Base-by-base conservation (phyloP, 2,888 invertebrate genomes). In the Cynaeus angustus region DNA sequence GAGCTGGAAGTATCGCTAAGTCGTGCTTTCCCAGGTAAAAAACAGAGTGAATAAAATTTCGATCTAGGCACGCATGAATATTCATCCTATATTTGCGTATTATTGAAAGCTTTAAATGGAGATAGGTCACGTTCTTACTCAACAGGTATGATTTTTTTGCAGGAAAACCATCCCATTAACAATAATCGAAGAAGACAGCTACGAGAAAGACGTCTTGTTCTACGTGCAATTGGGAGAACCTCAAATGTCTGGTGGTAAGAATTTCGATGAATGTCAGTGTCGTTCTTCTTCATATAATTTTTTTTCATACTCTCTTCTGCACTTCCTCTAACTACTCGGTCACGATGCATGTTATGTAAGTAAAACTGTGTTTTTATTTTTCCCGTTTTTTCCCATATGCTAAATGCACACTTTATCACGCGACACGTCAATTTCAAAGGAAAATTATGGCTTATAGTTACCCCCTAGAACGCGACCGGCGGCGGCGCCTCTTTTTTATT, bases 161-260 rank as follows among this genome's bases (percentile, higher is more conserved):
- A 99, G 98, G 84, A 94, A 96, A 88, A 88, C 87, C 81, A 94
- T 99, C 82, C 89, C 91, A 55, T 87, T 99, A 74, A 92, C 92
- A 79, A 96, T 99, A 73, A 90, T 95, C 75, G 98, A 99, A 87
- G 97, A 98, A 83, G 98, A 99, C 86, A 97, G 97, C 82, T 99
- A 99, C 85, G 98, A 99, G 86, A 97, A 99, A 85, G 95, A 97
- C 82, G 96, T 97, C 30, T 89, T 94, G 14, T 97, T 99, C 86
- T 96, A 93, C 86, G 93, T 99, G 9, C 94, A 97, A 83, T 87
- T 99, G 21, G 96, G 94, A 6, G 94, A 95, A 77, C 99, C 99
- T 9, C 91, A 92, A 81, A 89, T 94, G 83, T 89, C 94, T 77
- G 94, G 94, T 88, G 95, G 96, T 96, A 90, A 91, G 88, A 81